Conservation (phyloP, 2,797 vertebrate genomes). For the Pangasius larnaudii region DNA sequence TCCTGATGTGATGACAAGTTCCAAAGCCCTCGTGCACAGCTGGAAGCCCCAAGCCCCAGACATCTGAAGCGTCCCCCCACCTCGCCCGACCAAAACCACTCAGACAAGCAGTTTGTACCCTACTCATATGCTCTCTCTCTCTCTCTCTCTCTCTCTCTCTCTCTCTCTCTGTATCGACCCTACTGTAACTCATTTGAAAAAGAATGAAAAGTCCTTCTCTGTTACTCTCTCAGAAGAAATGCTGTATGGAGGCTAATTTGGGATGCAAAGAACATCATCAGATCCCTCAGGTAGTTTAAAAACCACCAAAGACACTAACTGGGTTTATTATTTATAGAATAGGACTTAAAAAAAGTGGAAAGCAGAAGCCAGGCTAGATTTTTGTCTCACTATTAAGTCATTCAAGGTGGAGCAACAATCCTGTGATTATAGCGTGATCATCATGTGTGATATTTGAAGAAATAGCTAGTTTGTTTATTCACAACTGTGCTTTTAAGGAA, state of each 20-base stretch:
- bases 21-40: slow-evolving; percentile 71
- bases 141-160: slow-evolving; percentile 34
- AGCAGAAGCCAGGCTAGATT: background rate
- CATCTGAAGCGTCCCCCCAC: slow-evolving; percentile 63
- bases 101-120: slow-evolving; percentile 62
- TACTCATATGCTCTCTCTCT: slow-evolving; percentile 43
- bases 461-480: background rate
- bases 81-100: slow-evolving; percentile 60
- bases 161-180: background rate
- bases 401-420: background rate
- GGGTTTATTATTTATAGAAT: background rate
- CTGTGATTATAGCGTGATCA: background rate
- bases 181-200: background rate
- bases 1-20: slow-evolving; percentile 74
- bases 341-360: background rate
- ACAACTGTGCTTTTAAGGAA: background rate
- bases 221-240: background rate
- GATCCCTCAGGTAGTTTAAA: background rate
- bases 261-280: background rate
- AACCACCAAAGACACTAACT: background rate
- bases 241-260: background rate
- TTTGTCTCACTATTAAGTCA: background rate
- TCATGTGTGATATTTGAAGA: background rate
- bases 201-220: background rate
- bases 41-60: slow-evolving; percentile 66